These are phyloP conservation scores for Ceratina japonica DNA, from an alignment of 1,140 invertebrate species.

Conservation along the genomic window DNA sequence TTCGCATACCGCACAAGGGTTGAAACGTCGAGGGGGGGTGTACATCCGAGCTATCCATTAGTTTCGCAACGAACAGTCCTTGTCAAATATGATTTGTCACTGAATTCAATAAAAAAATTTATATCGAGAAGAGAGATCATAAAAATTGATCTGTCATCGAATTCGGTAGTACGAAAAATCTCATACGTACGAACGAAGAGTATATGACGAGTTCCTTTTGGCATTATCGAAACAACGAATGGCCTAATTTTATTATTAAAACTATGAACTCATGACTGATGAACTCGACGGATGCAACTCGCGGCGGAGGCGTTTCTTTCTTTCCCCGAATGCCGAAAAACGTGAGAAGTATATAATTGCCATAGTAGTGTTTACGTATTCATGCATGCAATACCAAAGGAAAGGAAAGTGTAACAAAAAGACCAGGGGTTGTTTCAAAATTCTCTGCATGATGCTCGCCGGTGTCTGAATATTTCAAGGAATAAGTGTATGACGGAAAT, in stretches of 20 bases:
- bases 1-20: conserved; percentile 6
- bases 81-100: not conserved
- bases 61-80: not conserved
- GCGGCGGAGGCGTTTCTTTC: no score
- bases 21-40: not conserved
- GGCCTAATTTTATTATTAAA: no score
- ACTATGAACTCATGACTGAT: no score
- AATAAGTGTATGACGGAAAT: conserved; percentile 37
- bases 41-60: not conserved
- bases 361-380: conserved; percentile 3
- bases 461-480: conserved; percentile 24
- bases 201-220: not conserved
- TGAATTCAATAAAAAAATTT: no score
- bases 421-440: not conserved
- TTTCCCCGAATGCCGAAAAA: not conserved
- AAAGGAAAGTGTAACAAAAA: conserved; percentile 25
- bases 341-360: not conserved
- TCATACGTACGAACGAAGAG: no score
- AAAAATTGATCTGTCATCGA: no score
- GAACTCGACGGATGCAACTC: no score
- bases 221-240: no score
- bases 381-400: conserved; percentile 25
- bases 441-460: conserved; percentile 17
- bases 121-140: not conserved
- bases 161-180: no score